These are phyloP conservation scores for Pseudobourletiella spinata DNA, from an alignment of 1,140 invertebrate genomes.

Conservation along the genomic window DNA sequence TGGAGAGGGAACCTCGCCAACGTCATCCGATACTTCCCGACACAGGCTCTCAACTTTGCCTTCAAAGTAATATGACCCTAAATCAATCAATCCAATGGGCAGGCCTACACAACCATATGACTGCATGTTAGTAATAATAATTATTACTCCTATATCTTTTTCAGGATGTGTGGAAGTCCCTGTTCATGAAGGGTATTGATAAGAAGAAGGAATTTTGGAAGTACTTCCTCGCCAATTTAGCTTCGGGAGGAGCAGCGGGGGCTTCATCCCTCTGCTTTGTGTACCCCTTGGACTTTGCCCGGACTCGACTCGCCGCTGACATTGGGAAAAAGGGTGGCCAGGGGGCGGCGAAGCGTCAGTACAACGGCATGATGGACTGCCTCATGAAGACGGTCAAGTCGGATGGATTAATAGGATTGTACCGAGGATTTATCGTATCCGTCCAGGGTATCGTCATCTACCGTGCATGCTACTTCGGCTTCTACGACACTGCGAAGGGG, in stretches of 20 bases:
- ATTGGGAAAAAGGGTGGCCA: conserved; percentile 54
- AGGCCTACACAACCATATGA: no score
- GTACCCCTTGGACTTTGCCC: conserved; percentile 59
- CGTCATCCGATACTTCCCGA: conserved; percentile 56
- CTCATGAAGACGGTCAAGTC: conserved; percentile 69
- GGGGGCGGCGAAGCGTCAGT: conserved; percentile 57
- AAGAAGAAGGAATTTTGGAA: conserved; percentile 52
- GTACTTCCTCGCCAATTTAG: conserved; percentile 51
- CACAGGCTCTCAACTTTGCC: conserved; percentile 60
- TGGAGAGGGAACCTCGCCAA: conserved; percentile 61
- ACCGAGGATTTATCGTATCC: conserved; percentile 83
- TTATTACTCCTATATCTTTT: no score
- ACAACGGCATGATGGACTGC: conserved; percentile 72
- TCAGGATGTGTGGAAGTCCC: conserved; percentile 13
- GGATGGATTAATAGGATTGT: conserved; percentile 72
- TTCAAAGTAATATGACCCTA: no score
- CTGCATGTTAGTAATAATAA: no score
- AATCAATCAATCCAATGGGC: no score
- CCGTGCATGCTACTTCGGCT: conserved; percentile 84
- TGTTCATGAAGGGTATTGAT: conserved; percentile 37
- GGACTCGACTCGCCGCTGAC: conserved; percentile 67
- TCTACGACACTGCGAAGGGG: conserved; percentile 83
- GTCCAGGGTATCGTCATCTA: conserved; percentile 81
- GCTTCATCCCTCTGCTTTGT: conserved; percentile 58
- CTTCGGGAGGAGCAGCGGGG: conserved; percentile 57